Evolutionary conservation across 2,888 invertebrate genomes (phyloP), one percentile per base, ranked within the genome.

Genomic region (Exocentrus adspersus): DNA sequence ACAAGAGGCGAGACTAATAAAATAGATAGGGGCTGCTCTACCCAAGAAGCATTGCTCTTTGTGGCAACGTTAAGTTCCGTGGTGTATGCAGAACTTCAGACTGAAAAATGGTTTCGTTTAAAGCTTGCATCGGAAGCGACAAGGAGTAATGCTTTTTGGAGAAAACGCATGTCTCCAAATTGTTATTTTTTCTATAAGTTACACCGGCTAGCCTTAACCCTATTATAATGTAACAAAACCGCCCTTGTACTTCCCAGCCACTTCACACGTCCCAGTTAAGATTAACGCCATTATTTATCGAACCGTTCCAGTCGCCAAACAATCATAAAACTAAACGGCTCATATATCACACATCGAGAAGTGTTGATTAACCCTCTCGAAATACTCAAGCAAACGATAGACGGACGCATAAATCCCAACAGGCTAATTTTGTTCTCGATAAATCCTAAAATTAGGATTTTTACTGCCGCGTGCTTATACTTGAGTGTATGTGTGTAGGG

Each of bases 361-460:
- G 43, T 28, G 43, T 54, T 43, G 43, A 54, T 54, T 24, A 43
- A 28, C 54, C 28, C 43, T 54, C 28, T 54, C 16, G 2, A 43
- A 54, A 54, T 5, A 28, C 43, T 28, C 14, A 10, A 6, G 16
- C 10, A 43, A 54, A 16, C 10, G 30, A 24, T 16, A 28, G 19
- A 16, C 41, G 10, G 16, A 2, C 21, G 24, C 30, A 54, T 54
- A 43, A 54, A 54, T 20, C 43, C 12, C n/a, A 43, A 19, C 53
- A 41, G 14, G 42, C 19, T 30, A 21, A 41, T 53, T 54, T 17
- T 43, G n/a, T 21, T 43, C 42, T 14, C 30, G 9, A 53, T 41
- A 54, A 28, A 28, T 16, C 16, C 54, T 54, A 54, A 43, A 54
- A 42, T 54, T 54, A 54, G 54, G 24, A 14, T 28, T 53, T 54